Evolutionary conservation across 2,113 vertebrate genomes (phyloP), one percentile per base, ranked within the genome.

Genomic region (Delphinapterus leucas): DNA sequence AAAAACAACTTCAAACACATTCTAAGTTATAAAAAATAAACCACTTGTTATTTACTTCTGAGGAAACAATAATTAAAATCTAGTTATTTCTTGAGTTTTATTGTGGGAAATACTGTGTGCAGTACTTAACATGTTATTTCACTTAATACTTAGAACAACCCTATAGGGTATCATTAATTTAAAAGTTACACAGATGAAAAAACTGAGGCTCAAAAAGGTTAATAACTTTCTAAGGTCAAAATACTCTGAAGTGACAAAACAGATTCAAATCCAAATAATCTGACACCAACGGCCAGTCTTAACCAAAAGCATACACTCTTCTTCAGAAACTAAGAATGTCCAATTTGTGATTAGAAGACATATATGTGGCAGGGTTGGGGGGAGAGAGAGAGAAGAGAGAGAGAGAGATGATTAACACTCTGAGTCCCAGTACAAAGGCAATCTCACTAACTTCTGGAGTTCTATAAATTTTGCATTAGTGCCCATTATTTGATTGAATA

Each of bases 21-120:
- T 65, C 65, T 68, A 95, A 84, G 14, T 88, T 73, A 81, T 44
- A n/a, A 38, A 93, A 97, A 96, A 96, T 76, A 95, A 93, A 89
- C n/a, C 4, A 70, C 31, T 49, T 84, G 84, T 53, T 93, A 90
- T 76, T 93, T 95, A 74, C 53, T 94, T 13, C 31, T 80, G 6
- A 88, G 23, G 23, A 95, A 95, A 79, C 26, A 88, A 87, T 41
- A 89, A 80, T 18, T 23, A 80, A 90, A 79, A 60, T 31, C 4
- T 65, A 36, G 49, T 1, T 63, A 95, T 60, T 97, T 76, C 53
- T 14, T 79, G 7, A 88, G 36, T 60, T 8, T 60, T 85, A 93
- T 38, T 47, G 28, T 85, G 41, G 33, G 36, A 92, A 95, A 95
- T 47, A 92, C 6, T 79, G 41, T 60, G 33, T 18, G 49, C 15